Evolutionary conservation across 2,888 invertebrate species (phyloP).

Genomic region (Cataglyphis livida): DNA sequence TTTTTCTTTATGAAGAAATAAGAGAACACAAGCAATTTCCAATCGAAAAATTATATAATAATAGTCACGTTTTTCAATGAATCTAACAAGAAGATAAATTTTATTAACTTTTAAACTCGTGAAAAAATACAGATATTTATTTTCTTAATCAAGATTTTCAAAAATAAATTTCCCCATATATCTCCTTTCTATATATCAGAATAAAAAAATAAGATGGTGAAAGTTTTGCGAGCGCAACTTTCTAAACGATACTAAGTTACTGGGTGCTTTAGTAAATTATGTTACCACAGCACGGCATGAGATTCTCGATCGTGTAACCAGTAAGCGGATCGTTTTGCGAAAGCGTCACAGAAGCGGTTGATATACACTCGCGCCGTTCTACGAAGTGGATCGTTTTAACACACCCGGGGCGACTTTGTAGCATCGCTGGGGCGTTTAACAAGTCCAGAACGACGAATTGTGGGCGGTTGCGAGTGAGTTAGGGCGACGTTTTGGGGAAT

Average conservation of each 20-base stretch:
- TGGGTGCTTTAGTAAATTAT: slow-evolving; percentile 39
- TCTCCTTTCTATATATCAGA: background rate
- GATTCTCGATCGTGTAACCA: slow-evolving; percentile 35
- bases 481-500: slow-evolving; percentile 55
- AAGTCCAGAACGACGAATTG: slow-evolving; percentile 61
- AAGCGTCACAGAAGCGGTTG: slow-evolving; percentile 18
- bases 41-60: background rate
- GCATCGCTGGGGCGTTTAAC: slow-evolving; percentile 45
- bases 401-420: slow-evolving; percentile 29
- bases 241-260: slow-evolving; percentile 39
- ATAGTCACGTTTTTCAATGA: background rate
- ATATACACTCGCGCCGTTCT: slow-evolving; percentile 3
- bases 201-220: slow-evolving; percentile 14
- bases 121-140: background rate
- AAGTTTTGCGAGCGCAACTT: slow-evolving; percentile 12
- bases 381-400: background rate
- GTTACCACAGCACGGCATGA: slow-evolving; percentile 12
- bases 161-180: background rate
- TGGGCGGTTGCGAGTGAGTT: slow-evolving; percentile 30
- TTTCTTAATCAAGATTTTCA: background rate
- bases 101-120: background rate
- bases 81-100: background rate
- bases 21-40: background rate
- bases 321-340: slow-evolving; percentile 51
- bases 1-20: background rate